phyloP scores from a whole-genome alignment of 2,888 invertebrate species.

The Stomorhina lunata region DNA sequence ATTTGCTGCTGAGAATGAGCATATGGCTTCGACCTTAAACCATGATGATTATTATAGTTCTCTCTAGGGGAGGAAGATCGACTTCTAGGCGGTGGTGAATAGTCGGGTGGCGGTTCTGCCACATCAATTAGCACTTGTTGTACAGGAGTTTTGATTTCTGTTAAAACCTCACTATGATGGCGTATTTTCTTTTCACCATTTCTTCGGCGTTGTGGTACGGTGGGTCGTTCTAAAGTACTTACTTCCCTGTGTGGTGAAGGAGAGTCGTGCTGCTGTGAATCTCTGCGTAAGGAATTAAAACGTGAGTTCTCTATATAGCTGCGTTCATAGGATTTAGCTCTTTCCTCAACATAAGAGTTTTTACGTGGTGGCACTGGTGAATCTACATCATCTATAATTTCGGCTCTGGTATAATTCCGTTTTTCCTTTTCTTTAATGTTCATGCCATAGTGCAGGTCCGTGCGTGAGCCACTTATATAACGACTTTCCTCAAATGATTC shows the following conservation, averaged over 20 bases:
- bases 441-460: conserved; percentile 72
- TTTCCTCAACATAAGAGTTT: conserved; percentile 65
- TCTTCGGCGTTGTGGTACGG: conserved; percentile 85
- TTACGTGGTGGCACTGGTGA: conserved; percentile 50
- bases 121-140: conserved; percentile 74
- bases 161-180: conserved; percentile 74
- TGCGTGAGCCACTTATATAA: conserved; percentile 73
- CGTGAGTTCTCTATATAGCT: conserved; percentile 62
- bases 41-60: conserved; percentile 68
- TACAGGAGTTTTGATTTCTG: conserved; percentile 79
- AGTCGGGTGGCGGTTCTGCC: conserved; percentile 86
- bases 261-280: conserved; percentile 79
- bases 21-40: conserved; percentile 40
- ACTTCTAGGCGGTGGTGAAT: conserved; percentile 83
- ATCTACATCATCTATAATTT: conserved; percentile 52
- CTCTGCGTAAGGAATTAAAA: conserved; percentile 81
- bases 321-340: conserved; percentile 71
- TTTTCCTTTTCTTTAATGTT: conserved; percentile 68
- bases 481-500: conserved; percentile 70
- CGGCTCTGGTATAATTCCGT: conserved; percentile 68
- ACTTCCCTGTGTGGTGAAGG: conserved; percentile 80
- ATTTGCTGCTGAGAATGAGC: conserved; percentile 49
- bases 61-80: conserved; percentile 78
- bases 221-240: conserved; percentile 80
- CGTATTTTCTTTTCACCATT: conserved; percentile 82